phyloP scores from a whole-genome alignment of 2,888 invertebrate species.

The Parnassius orleans region DNA sequence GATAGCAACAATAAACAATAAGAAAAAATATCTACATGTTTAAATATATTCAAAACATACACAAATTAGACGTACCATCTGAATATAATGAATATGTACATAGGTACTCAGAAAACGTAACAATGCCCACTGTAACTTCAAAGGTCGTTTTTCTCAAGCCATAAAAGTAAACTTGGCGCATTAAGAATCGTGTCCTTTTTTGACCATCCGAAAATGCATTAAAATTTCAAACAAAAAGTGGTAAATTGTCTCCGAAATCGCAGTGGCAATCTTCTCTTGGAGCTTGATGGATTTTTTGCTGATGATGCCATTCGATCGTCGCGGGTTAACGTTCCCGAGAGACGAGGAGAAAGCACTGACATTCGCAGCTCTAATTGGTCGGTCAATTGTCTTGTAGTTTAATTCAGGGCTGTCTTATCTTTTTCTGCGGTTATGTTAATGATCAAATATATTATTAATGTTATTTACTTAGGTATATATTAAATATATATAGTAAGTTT shows the following conservation, averaged over 20 bases:
- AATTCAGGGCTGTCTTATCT: conserved; percentile 18
- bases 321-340: conserved; percentile 27
- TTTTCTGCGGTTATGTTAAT: not conserved
- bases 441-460: no score
- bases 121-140: conserved; percentile 8
- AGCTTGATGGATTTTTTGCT: conserved; percentile 54
- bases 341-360: conserved; percentile 30
- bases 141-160: conserved; percentile 22
- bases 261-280: conserved; percentile 59
- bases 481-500: no score
- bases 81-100: not conserved
- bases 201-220: conserved; percentile 42
- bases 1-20: no score
- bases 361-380: conserved; percentile 50
- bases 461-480: no score
- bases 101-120: conserved; percentile 4
- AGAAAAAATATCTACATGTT: no score
- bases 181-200: conserved; percentile 29
- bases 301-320: conserved; percentile 35
- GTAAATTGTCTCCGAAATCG: conserved; percentile 60
- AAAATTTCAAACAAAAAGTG: conserved; percentile 58
- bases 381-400: conserved; percentile 20
- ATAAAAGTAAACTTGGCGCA: conserved; percentile 25
- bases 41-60: no score
- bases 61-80: not conserved